A percentile compares a stretch with the other conserved stretches of the same genome.
Evolutionary conservation across 2,888 invertebrate genomes (phyloP).

Genomic region (Frankliniella intonsa): DNA sequence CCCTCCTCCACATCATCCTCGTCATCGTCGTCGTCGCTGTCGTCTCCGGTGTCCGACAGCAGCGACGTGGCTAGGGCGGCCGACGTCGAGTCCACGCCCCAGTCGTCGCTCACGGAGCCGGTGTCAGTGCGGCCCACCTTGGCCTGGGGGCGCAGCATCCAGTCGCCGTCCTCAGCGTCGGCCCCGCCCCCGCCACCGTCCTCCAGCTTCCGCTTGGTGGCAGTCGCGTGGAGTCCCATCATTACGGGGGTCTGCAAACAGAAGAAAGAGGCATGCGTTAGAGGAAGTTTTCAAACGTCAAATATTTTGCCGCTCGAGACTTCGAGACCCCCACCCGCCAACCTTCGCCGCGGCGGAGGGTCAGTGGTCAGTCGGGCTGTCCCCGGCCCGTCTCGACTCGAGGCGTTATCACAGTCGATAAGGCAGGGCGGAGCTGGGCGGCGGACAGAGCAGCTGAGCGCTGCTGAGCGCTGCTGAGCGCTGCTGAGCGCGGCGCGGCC

Average conservation of each 20-base stretch:
- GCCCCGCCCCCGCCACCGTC: conserved; percentile 39
- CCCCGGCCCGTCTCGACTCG: neutral
- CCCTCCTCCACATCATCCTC: conserved; percentile 45
- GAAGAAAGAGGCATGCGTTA: neutral
- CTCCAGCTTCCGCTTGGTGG: conserved; percentile 44
- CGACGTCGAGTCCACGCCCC: conserved; percentile 17
- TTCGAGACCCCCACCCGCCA: too few species aligned
- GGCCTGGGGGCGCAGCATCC: neutral
- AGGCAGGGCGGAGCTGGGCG: neutral
- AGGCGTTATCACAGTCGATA: neutral
- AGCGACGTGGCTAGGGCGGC: conserved; percentile 48
- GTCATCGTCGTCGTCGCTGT: conserved; percentile 54
- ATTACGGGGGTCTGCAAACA: conserved; percentile 32
- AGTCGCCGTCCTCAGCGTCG: conserved; percentile 29
- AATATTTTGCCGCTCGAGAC: too few species aligned
- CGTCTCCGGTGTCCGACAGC: conserved; percentile 60
- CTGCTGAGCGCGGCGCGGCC: neutral
- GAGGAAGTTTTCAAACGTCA: neutral
- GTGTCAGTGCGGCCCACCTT: conserved; percentile 4
- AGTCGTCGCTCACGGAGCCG: neutral
- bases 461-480: too few species aligned
- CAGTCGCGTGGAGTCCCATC: conserved; percentile 37
- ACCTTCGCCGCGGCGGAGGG: neutral
- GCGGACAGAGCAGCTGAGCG: neutral
- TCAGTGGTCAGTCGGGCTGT: neutral